Evolutionary conservation across 2,888 invertebrate species (phyloP), one percentile per base, ranked within the genome.

Genomic region (Rhimphoctona megacephalus): DNA sequence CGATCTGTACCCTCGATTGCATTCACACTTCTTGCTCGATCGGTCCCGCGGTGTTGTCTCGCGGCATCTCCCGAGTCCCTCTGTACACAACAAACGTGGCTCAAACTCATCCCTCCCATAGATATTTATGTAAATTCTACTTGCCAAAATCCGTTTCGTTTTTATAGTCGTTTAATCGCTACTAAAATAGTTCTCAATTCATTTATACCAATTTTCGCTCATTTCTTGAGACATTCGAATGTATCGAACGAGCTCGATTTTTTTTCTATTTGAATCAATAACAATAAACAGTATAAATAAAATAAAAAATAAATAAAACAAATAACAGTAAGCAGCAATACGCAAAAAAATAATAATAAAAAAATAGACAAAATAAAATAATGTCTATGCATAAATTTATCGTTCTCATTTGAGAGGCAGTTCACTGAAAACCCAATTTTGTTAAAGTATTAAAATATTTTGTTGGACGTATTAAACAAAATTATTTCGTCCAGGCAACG

Each of bases 1-100:
- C 74, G 85, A 85, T 85, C 85, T 64, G 64, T 82, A 85, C 73
- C 57, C 69, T 76, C 66, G 83, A 86, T 83, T 86, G 86, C 86
- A 86, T 86, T 86, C 86, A 86, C 86, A 83, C 81, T 83, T 86
- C 80, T 76, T 73, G 67, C 78, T 61, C 83, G 61, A 80, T 80
- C 83, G 66, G 52, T n/a, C 61, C 69, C 64, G 80, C 80, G 79
- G 69, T 57, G 25, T 79, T 79, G 57, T 30, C 69, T 52, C 70
- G 78, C 81, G 76, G 76, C 79, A 54, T 69, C 79, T 69, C 19
- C 14, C 30, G n/a, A 19, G 61, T 57, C 22, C 39, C 39, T 54
- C n/a, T 66, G 25, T 61, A 25, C 57, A 57, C 49, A 61, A 22
- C 36, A 69, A n/a, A 36, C 19, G 6, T 22, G 52, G 7, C 8